Conservation (phyloP, 2,888 invertebrate genomes). For the Ophion ellenae region DNA sequence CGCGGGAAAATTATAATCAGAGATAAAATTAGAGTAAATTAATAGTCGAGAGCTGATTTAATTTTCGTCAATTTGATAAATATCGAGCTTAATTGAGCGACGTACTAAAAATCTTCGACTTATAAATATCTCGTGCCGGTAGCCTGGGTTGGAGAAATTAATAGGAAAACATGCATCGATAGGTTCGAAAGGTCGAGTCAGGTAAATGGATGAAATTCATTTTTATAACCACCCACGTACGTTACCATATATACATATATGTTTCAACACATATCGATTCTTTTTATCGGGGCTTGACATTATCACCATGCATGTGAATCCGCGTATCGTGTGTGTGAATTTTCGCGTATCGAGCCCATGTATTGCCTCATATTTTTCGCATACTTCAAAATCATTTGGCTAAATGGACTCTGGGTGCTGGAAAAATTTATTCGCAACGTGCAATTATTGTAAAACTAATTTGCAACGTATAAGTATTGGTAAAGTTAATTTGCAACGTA, state of each 20-base stretch:
- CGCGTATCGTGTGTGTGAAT: too few relatives aligned
- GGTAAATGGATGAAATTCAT: constrained; percentile 41
- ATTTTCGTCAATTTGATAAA: not conserved
- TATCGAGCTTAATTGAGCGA: too few relatives aligned
- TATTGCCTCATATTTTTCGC: too few relatives aligned
- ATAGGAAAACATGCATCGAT: not conserved
- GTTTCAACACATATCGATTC: not conserved
- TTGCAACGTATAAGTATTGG: not conserved
- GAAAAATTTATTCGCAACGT: not conserved
- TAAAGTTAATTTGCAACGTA: not conserved
- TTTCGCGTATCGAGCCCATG: too few relatives aligned
- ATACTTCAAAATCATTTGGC: too few relatives aligned
- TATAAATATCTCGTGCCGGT: not conserved
- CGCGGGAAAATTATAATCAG: not conserved
- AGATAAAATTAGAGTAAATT: too few relatives aligned
- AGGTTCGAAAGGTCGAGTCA: constrained; percentile 57
- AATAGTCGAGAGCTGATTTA: too few relatives aligned
- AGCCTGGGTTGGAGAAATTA: not conserved
- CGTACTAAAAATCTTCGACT: not conserved
- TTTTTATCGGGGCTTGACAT: too few relatives aligned
- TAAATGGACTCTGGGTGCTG: too few relatives aligned
- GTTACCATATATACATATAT: not conserved
- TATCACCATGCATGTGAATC: too few relatives aligned
- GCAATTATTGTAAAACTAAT: not conserved
- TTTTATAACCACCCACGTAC: constrained; percentile 47